Conservation (phyloP, 2,113 vertebrate species). For the Tapirus terrestris region DNA sequence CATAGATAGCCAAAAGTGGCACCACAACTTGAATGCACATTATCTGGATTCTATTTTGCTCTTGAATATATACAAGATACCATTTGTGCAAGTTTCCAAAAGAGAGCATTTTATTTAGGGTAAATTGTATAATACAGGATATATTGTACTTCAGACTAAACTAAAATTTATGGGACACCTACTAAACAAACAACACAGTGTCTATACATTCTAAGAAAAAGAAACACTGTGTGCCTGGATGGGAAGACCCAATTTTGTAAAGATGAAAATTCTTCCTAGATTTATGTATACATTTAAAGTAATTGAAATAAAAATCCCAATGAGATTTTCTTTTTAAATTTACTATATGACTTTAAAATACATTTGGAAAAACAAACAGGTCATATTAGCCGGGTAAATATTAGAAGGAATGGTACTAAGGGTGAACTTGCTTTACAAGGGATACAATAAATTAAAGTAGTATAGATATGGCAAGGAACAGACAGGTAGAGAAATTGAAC, state of each 20-base stretch:
- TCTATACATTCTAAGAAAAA: background rate
- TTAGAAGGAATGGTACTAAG: background rate
- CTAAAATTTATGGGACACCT: background rate
- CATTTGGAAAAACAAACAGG: background rate
- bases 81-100: background rate
- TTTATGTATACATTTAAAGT: background rate
- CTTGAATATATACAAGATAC: background rate
- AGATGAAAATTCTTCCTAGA: background rate
- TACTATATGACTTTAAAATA: background rate
- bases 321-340: background rate
- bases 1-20: background rate
- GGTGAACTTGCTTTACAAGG: background rate
- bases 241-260: background rate
- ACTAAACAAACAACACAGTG: background rate
- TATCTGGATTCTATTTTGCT: slow-evolving; percentile 12
- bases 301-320: background rate
- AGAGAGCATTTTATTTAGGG: background rate
- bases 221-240: background rate
- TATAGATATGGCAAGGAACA: background rate
- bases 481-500: background rate
- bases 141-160: background rate
- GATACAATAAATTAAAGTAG: background rate
- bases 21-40: background rate
- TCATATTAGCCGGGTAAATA: background rate
- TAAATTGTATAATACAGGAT: background rate